Conservation (phyloP, 2,113 vertebrate species). For the Struthidea cinerea region DNA sequence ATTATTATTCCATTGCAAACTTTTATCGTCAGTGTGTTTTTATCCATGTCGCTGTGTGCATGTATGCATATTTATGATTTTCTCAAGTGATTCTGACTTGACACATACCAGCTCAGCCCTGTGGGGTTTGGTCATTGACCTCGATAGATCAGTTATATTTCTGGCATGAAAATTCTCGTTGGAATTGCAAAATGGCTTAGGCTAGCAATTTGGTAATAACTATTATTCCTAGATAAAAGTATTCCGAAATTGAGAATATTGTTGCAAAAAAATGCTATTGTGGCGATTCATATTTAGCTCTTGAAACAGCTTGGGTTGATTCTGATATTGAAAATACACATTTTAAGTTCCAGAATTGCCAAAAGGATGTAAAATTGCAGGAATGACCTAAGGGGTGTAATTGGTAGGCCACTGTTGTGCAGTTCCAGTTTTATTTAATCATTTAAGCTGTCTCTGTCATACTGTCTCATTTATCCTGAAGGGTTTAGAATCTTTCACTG, state of each 20-base stretch:
- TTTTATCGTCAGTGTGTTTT: neutral
- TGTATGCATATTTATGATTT: conserved; percentile 14
- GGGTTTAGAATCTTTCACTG: neutral
- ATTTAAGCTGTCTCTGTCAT: neutral
- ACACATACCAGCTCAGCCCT: neutral
- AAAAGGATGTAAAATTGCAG: neutral
- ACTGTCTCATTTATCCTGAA: neutral
- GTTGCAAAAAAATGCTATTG: neutral
- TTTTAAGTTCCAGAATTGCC: neutral
- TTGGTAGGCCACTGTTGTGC: neutral
- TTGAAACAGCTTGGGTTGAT: neutral
- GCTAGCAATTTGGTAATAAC: neutral
- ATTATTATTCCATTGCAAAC: neutral
- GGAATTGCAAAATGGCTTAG: neutral
- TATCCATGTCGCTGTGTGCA: neutral
- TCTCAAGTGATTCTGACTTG: neutral
- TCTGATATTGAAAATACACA: neutral
- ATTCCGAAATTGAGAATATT: neutral
- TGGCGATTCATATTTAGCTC: neutral
- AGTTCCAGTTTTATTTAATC: neutral
- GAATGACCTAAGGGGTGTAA: neutral
- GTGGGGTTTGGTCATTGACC: neutral
- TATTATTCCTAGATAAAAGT: neutral
- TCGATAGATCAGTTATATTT: neutral
- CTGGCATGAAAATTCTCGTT: neutral